Percentiles rank a stretch among this genome's conserved stretches.
phyloP scores from a whole-genome alignment of 2,113 vertebrate genomes.

The Sinosuthora webbiana region DNA sequence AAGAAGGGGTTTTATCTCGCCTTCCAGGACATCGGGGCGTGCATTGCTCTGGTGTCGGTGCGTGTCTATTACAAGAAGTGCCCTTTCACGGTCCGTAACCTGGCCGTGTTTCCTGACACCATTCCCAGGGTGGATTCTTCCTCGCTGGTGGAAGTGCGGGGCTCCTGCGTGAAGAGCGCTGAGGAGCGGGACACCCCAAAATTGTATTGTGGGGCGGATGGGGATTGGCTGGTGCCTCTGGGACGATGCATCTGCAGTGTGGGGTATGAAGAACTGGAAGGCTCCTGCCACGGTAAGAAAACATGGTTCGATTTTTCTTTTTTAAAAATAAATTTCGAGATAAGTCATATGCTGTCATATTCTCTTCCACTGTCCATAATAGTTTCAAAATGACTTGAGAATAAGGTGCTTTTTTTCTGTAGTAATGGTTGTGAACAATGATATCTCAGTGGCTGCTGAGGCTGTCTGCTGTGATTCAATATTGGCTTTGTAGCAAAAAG shows the following conservation, averaged over 20 bases:
- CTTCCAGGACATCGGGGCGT: conserved; percentile 95
- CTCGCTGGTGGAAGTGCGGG: conserved; percentile 92
- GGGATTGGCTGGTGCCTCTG: conserved; percentile 93
- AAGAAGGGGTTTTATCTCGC: conserved; percentile 93
- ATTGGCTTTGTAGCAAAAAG: background rate
- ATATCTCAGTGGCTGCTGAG: background rate
- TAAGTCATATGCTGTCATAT: background rate
- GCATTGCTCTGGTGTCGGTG: conserved; percentile 92
- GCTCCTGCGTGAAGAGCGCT: conserved; percentile 90
- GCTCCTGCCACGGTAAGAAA: conserved; percentile 87
- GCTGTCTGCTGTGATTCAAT: background rate
- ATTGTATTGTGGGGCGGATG: conserved; percentile 92
- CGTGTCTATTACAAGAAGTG: conserved; percentile 96
- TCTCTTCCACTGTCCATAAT: background rate
- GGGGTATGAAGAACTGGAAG: conserved; percentile 89
- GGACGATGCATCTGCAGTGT: conserved; percentile 92
- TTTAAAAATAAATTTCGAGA: background rate
- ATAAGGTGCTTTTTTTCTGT: background rate
- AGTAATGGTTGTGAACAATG: background rate
- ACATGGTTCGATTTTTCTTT: background rate
- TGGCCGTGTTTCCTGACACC: conserved; percentile 93
- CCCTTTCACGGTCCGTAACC: conserved; percentile 89
- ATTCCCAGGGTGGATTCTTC: conserved; percentile 94
- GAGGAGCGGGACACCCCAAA: conserved; percentile 94
- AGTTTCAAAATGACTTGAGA: background rate